Percentiles rank a stretch among this genome's conserved stretches.
Evolutionary conservation across 2,797 vertebrate species (phyloP).

Genomic region (Parauchenoglanis ngamensis): DNA sequence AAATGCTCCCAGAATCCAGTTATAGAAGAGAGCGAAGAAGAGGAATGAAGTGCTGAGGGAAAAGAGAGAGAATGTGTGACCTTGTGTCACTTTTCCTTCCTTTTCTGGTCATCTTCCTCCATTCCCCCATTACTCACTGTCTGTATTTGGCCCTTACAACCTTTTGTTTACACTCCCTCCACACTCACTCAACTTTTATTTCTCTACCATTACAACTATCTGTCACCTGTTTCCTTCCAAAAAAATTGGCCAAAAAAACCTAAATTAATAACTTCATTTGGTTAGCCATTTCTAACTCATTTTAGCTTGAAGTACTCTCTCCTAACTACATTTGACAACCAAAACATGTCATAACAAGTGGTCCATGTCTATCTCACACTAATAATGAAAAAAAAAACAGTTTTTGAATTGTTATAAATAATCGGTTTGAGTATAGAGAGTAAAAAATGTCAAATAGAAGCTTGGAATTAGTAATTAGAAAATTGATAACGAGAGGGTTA

Average conservation of each 20-base stretch:
- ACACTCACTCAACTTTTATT: constrained; percentile 12
- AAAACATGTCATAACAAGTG: not conserved
- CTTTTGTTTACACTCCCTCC: constrained; percentile 20
- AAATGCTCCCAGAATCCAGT: constrained; percentile 51
- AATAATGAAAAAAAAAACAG: not conserved
- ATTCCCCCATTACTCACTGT: constrained; percentile 15
- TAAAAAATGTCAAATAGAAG: too few relatives aligned
- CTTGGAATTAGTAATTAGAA: too few relatives aligned
- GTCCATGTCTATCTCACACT: not conserved
- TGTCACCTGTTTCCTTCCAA: not conserved
- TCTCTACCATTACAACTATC: not conserved
- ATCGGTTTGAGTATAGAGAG: not conserved
- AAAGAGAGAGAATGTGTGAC: constrained; percentile 27
- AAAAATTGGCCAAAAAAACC: not conserved
- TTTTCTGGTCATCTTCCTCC: constrained; percentile 26
- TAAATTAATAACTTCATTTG: not conserved
- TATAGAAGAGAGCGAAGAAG: constrained; percentile 27
- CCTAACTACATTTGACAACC: not conserved
- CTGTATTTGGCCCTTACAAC: constrained; percentile 7
- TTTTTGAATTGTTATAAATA: not conserved
- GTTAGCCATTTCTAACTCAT: not conserved
- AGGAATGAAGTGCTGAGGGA: not conserved
- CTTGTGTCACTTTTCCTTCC: constrained; percentile 48
- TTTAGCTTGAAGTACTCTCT: not conserved
- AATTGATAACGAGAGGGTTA: not conserved